phyloP scores from a whole-genome alignment of 2,797 vertebrate genomes.

The Craterocephalus amniculus region DNA sequence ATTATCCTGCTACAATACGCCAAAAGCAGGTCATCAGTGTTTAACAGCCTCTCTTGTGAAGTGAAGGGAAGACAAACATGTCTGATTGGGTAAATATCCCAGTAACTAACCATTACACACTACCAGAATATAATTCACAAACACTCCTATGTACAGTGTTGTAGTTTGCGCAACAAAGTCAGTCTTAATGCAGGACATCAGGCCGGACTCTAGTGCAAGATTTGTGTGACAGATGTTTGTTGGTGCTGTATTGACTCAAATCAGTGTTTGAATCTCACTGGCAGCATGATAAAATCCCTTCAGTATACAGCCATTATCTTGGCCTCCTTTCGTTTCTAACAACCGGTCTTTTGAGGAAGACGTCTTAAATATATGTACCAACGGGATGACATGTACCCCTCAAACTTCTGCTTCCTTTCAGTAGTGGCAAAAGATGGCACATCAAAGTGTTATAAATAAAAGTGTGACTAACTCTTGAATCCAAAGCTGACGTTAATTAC shows the following conservation, averaged over 20 bases:
- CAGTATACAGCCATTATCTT: constrained; percentile 76
- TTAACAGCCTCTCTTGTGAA: constrained; percentile 43
- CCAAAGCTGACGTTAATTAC: constrained; percentile 70
- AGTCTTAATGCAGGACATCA: no score
- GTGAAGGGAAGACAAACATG: constrained; percentile 43
- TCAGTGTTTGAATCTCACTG: constrained; percentile 65
- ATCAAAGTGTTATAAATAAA: constrained; percentile 62
- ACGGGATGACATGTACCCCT: constrained; percentile 61
- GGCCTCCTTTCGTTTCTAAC: constrained; percentile 68
- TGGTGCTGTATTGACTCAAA: constrained; percentile 58
- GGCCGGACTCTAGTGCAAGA: constrained; percentile 21
- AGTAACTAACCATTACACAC: constrained; percentile 7
- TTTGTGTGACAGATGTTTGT: constrained; percentile 36
- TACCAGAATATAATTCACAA: constrained; percentile 8
- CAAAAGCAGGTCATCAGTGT: constrained; percentile 44
- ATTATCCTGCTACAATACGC: constrained; percentile 53
- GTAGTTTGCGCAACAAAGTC: background rate
- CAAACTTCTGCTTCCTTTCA: constrained; percentile 62
- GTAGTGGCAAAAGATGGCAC: constrained; percentile 45
- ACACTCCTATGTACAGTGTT: background rate
- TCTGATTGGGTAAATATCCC: constrained; percentile 32
- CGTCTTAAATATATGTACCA: constrained; percentile 65
- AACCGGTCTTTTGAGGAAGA: constrained; percentile 67
- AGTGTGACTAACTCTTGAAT: constrained; percentile 64
- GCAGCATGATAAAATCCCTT: constrained; percentile 71